These are phyloP conservation scores for mouse (Mus musculus) DNA, from an alignment of 2,113 vertebrate species.

Conservation along the genomic window GRCm39 chr8:95339001-95339500, in stretches of 20 bases:
- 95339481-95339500: neutral
- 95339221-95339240: neutral
- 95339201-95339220: neutral
- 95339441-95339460: neutral
- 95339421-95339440: neutral
- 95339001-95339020: constrained; percentile 28
- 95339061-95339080: neutral
- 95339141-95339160: constrained; percentile 19
- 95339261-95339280: neutral
- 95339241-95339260: neutral
- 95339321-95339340: neutral
- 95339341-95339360: neutral
- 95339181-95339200: neutral
- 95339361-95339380: neutral
- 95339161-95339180: neutral
- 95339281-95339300: neutral
- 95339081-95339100: constrained; percentile 31
- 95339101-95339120: neutral
- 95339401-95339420: neutral
- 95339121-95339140: neutral
- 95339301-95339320: neutral
- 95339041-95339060: neutral
- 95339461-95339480: neutral
- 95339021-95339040: neutral
- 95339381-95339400: constrained; percentile 7